A percentile compares a stretch with the other conserved stretches of the same genome.
These are phyloP conservation scores for Strigamia maritima DNA, from an alignment of 2,888 invertebrate genomes.

Conservation along the genomic window DNA sequence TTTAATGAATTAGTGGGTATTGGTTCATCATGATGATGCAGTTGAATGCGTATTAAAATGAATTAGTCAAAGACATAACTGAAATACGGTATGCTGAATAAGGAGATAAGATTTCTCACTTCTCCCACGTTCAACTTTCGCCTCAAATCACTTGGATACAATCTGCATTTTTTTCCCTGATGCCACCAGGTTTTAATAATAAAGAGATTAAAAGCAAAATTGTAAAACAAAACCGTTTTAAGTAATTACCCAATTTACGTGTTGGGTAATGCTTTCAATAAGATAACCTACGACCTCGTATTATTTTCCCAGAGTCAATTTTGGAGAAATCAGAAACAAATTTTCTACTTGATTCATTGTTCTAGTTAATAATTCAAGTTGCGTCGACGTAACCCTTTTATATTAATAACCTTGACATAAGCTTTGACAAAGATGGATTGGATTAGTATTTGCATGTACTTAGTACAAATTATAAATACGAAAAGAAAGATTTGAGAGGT, in stretches of 20 bases:
- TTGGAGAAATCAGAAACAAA: not conserved
- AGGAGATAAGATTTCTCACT: not conserved
- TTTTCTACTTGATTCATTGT: slow-evolving; percentile 13
- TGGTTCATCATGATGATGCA: not conserved
- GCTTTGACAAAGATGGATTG: not conserved
- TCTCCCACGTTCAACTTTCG: not conserved
- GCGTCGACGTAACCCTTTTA: not conserved
- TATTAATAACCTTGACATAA: not conserved
- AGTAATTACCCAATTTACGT: not conserved
- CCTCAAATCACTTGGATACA: not conserved
- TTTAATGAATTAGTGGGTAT: not conserved
- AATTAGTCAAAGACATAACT: not conserved
- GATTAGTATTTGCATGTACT: not conserved
- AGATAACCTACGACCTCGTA: not conserved
- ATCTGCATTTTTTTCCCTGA: not conserved
- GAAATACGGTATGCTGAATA: not conserved
- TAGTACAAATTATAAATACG: too few relatives aligned
- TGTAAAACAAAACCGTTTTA: not conserved
- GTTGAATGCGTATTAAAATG: not conserved
- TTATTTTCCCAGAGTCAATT: slow-evolving; percentile 1
- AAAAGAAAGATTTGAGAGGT: too few relatives aligned
- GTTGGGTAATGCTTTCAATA: not conserved
- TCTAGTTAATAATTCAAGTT: slow-evolving; percentile 13
- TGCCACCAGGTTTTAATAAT: too few relatives aligned
- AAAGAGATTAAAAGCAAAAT: not conserved